Base-by-base conservation (phyloP, 2,888 invertebrate genomes). In the Bombylius major region DNA sequence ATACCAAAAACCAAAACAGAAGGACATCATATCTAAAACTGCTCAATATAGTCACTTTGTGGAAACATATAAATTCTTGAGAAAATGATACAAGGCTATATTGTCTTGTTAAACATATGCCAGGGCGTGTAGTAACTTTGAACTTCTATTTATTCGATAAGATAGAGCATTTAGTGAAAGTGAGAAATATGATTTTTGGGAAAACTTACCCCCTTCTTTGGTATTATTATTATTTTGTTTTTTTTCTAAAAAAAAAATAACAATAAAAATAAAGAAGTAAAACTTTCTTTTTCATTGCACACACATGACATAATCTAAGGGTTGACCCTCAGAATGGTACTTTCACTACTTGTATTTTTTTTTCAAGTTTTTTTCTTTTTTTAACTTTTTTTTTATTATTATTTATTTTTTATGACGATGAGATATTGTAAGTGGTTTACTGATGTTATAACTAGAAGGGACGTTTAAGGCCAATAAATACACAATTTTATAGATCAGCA, bases 381-480 rank as follows among this genome's bases (percentile, higher is more conserved):
- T 42, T 47, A 48, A 13, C 31, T n/a, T 39, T 47, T 14, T 48
- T 12, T 39, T 9, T 8, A 5, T 32, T 39, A 9, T 47, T 47
- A 34, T 31, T 39, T 32, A 11, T 12, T n/a, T 48, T 51, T 34
- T 51, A 42, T 49, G 13, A 42, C 39, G 12, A 51, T 58, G 54
- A 52, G 56, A 59, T 59, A 59, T 59, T 59, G 55, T 59, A 59
- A 59, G 59, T 59, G 59, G 59, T 57, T 59, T 59, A 59, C 55
- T 57, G 57, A 23, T 53, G 50, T 57, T 55, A 53, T 36, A 50
- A 50, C 51, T 36, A 51, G 33, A 46, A 61, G 61, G 58, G 61
- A 62, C 61, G 61, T 64, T 64, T 62, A 64, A 64, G 62, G 60
- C 64, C 61, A 64, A 64, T 64, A 64, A 64, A 64, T 63, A 62